Conservation (phyloP, 2,888 invertebrate species). For the Eupelmus urozonus region DNA sequence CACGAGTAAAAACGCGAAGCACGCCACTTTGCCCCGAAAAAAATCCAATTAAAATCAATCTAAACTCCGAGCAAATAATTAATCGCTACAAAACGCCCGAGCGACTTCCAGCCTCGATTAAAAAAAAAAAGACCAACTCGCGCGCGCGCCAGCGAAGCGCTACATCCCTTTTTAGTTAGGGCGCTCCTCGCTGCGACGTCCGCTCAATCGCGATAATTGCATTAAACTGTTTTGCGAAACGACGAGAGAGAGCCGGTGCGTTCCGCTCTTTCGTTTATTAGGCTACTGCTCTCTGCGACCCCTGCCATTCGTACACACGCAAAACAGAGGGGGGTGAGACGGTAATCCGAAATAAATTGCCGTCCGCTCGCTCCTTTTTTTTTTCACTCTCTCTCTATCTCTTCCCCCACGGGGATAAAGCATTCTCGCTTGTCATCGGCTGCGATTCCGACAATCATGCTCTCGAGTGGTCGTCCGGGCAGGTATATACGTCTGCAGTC, state of each 20-base stretch:
- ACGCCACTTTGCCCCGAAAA: too few species aligned
- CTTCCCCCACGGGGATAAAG: background rate
- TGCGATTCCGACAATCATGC: background rate
- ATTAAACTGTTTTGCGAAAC: slow-evolving; percentile 66
- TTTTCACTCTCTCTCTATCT: slow-evolving; percentile 1
- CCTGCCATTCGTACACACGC: slow-evolving; percentile 13
- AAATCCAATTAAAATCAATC: background rate
- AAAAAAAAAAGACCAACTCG: background rate
- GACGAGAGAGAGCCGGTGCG: slow-evolving; percentile 47
- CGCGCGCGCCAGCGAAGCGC: background rate
- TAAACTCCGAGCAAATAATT: background rate
- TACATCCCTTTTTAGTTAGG: background rate
- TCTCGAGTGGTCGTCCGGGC: background rate
- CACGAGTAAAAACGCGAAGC: too few species aligned
- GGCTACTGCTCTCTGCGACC: too few species aligned
- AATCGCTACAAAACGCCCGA: background rate
- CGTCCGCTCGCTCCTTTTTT: slow-evolving; percentile 24
- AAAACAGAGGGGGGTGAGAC: background rate
- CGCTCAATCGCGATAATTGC: slow-evolving; percentile 66
- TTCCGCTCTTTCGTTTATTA: background rate
- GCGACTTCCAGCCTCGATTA: background rate
- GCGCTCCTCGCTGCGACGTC: slow-evolving; percentile 53
- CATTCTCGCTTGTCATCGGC: background rate
- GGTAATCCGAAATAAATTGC: slow-evolving; percentile 66
- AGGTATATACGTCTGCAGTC: background rate